phyloP scores from a whole-genome alignment of 2,113 vertebrate species.

The Carettochelys insculpta region DNA sequence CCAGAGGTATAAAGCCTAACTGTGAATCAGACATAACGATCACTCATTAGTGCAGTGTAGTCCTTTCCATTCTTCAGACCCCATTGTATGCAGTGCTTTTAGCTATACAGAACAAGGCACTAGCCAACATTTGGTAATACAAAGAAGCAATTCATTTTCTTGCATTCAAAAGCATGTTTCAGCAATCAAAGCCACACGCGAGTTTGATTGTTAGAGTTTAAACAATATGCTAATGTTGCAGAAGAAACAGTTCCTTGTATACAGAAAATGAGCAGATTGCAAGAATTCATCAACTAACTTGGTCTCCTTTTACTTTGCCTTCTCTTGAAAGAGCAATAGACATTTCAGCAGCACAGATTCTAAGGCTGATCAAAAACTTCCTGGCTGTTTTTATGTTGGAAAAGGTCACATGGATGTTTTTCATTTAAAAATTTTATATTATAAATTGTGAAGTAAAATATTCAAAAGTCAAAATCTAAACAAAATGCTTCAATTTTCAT shows the following conservation, averaged over 20 bases:
- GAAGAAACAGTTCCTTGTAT: neutral
- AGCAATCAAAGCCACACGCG: neutral
- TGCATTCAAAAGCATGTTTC: neutral
- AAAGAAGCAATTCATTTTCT: neutral
- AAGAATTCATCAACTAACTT: neutral
- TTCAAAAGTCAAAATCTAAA: neutral
- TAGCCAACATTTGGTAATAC: neutral
- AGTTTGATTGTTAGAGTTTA: neutral
- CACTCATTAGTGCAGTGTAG: neutral
- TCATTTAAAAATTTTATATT: neutral
- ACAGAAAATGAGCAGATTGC: neutral
- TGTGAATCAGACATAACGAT: neutral
- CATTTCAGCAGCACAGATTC: neutral
- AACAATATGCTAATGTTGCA: neutral
- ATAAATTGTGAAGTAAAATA: neutral
- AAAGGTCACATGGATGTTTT: neutral
- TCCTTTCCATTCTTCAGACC: neutral
- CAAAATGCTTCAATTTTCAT: neutral
- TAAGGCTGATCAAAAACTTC: neutral
- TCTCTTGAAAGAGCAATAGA: neutral
- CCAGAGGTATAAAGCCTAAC: neutral
- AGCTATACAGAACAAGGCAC: neutral
- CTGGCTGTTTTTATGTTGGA: neutral
- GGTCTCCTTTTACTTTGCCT: too few species aligned
- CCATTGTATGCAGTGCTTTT: neutral